These are phyloP conservation scores for Heteromurus nitidus DNA, from an alignment of 2,888 invertebrate genomes.

Conservation along the genomic window DNA sequence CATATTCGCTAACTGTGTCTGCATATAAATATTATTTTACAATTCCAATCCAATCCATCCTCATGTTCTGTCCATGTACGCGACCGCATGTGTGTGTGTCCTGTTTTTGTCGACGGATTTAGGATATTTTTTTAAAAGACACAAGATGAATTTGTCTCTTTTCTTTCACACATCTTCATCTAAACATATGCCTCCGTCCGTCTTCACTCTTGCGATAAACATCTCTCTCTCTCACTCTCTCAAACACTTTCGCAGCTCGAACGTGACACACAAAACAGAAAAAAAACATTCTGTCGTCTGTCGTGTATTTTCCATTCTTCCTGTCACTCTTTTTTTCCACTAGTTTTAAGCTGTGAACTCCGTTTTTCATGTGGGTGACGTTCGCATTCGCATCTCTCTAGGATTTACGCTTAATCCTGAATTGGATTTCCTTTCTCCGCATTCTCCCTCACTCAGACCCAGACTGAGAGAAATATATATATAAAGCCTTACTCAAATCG, in stretches of 20 bases:
- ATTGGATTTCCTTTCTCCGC: conserved; percentile 63
- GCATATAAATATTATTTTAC: too few relatives aligned
- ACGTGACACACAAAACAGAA: conserved; percentile 41
- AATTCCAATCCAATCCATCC: too few relatives aligned
- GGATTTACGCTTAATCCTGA: conserved; percentile 61
- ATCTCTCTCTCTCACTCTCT: neutral
- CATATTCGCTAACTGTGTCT: too few relatives aligned
- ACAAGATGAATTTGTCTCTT: conserved; percentile 16
- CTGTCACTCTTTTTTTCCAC: conserved; percentile 19
- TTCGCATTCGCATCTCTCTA: conserved; percentile 38
- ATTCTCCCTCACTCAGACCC: conserved; percentile 13
- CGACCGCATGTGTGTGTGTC: too few relatives aligned
- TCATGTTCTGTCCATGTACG: too few relatives aligned
- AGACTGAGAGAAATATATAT: too few relatives aligned
- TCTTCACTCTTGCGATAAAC: conserved; percentile 35
- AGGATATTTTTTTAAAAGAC: too few relatives aligned
- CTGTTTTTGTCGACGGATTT: too few relatives aligned
- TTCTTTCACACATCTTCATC: neutral
- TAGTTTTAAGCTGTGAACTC: neutral
- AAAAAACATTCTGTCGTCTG: conserved; percentile 14
- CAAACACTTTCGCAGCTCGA: neutral
- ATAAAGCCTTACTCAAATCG: too few relatives aligned
- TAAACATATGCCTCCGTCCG: neutral
- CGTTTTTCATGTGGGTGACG: conserved; percentile 26
- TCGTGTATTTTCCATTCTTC: conserved; percentile 31